Percentiles rank a stretch among this genome's conserved stretches.
Evolutionary conservation across 2,113 vertebrate genomes (phyloP).

Genomic region (Mesoclemmys tuberculata): DNA sequence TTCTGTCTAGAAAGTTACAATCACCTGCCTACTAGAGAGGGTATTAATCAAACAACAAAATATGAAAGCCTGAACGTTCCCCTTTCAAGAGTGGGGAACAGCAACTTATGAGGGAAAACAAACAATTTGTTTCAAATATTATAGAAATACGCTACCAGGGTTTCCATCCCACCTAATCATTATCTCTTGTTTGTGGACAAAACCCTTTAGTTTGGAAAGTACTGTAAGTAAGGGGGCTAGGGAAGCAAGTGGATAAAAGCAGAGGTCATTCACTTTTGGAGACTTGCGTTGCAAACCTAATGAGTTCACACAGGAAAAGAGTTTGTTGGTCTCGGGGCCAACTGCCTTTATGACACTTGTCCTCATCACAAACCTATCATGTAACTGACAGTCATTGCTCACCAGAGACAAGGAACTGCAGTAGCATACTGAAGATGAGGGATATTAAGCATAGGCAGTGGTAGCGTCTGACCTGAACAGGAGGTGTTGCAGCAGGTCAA

Average conservation of each 20-base stretch:
- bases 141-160: background rate
- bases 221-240: background rate
- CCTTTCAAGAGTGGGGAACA: background rate
- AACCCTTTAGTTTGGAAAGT: background rate
- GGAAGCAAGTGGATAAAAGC: background rate
- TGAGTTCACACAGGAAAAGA: accelerated
- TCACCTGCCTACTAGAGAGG: background rate
- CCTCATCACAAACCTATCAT: background rate
- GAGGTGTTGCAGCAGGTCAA: background rate
- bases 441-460: background rate
- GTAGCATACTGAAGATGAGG: background rate
- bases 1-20: background rate
- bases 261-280: background rate
- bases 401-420: background rate
- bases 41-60: background rate
- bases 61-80: background rate
- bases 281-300: background rate
- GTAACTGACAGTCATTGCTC: accelerated
- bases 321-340: background rate
- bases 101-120: background rate
- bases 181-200: background rate
- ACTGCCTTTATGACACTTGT: background rate
- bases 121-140: background rate
- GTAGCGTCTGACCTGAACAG: background rate
- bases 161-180: background rate